Conservation (phyloP, 1,140 invertebrate species). For the Branchinecta lynchi region DNA sequence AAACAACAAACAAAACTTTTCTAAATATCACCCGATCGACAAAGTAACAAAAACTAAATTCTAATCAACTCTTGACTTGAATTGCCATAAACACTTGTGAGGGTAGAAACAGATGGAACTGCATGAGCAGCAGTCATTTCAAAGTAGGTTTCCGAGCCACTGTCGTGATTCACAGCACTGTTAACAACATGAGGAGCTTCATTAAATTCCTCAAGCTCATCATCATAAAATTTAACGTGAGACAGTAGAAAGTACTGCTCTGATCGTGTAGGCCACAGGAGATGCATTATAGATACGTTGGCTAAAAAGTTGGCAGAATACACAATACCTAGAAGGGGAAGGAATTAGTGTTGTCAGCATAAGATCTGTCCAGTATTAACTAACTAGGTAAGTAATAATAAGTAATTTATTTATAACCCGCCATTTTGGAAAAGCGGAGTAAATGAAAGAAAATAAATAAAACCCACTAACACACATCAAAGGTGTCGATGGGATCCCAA, state of each 20-base stretch:
- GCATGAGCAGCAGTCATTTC: background rate
- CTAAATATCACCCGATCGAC: no score
- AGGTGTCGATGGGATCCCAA: no score
- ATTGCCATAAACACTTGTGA: background rate
- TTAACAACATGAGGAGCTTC: constrained; percentile 75
- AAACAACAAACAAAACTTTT: no score
- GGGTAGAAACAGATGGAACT: background rate
- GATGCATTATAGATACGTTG: constrained; percentile 80
- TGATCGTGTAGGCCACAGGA: constrained; percentile 81
- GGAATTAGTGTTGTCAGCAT: background rate
- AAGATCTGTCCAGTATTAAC: no score
- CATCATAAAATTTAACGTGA: constrained; percentile 48
- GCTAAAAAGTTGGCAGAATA: constrained; percentile 86
- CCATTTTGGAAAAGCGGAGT: no score
- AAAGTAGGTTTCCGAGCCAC: background rate
- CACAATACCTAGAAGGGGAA: constrained; percentile 55
- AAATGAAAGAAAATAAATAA: no score
- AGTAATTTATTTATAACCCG: no score
- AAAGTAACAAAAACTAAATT: background rate
- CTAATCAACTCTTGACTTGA: background rate
- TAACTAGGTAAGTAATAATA: no score
- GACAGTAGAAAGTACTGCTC: constrained; percentile 66
- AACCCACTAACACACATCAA: no score
- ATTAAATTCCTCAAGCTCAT: constrained; percentile 78
- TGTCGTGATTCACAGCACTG: constrained; percentile 24